phyloP scores from a whole-genome alignment of 2,113 vertebrate genomes.

The Pithys albifrons region DNA sequence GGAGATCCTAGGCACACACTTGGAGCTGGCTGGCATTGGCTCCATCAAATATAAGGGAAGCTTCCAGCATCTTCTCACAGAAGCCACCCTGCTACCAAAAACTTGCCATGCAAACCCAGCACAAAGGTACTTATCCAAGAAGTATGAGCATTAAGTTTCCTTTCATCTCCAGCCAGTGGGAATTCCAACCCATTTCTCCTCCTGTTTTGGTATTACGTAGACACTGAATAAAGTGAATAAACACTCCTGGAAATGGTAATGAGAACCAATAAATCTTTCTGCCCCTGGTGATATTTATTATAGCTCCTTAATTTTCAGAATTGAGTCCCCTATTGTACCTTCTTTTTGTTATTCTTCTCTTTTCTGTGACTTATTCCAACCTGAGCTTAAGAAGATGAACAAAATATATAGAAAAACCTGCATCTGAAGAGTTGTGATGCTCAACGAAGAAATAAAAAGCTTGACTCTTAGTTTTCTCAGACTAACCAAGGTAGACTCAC shows the following conservation, averaged over 20 bases:
- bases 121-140: neutral
- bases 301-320: neutral
- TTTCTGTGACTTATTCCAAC: neutral
- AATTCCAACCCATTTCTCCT: neutral
- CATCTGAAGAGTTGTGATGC: neutral
- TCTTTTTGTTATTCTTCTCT: neutral
- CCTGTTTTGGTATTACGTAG: neutral
- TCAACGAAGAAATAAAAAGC: neutral
- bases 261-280: neutral
- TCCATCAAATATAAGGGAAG: neutral
- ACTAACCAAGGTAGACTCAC: neutral
- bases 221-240: neutral
- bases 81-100: neutral
- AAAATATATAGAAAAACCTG: neutral
- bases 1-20: neutral
- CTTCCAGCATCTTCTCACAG: neutral
- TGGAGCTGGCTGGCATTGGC: neutral
- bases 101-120: neutral
- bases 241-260: neutral
- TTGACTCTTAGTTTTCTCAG: neutral
- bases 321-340: neutral
- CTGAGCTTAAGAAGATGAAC: neutral
- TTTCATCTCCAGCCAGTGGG: neutral
- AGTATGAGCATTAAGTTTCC: neutral
- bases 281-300: neutral